Conservation (phyloP, 2,797 vertebrate species). For the Malurus leucopterus region DNA sequence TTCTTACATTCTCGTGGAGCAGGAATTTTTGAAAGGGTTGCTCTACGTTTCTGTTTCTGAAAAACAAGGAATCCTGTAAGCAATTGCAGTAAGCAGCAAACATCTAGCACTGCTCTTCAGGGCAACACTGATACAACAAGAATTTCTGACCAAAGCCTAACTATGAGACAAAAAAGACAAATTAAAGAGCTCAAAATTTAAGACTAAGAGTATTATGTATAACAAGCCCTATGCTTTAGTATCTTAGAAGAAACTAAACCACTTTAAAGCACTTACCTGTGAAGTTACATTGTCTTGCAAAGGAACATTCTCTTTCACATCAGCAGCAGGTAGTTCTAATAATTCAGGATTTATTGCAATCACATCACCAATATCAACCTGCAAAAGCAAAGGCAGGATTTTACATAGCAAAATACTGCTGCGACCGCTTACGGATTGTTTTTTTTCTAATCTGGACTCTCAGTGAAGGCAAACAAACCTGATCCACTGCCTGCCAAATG, state of each 20-base stretch:
- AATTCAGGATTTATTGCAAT: constrained; percentile 72
- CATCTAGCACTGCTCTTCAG: neutral
- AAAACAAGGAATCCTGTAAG: neutral
- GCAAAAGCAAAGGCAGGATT: constrained; percentile 18
- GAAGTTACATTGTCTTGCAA: constrained; percentile 66
- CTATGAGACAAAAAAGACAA: neutral
- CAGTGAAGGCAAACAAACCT: neutral
- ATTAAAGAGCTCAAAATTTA: neutral
- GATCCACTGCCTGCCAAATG: neutral
- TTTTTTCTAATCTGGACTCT: neutral
- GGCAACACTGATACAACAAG: neutral
- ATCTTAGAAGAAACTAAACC: neutral
- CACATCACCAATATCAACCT: constrained; percentile 74
- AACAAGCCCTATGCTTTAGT: neutral
- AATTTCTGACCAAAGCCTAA: neutral
- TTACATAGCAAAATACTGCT: neutral
- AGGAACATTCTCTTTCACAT: constrained; percentile 68
- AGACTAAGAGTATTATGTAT: neutral
- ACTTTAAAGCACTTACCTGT: constrained; percentile 58
- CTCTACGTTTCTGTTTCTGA: constrained; percentile 81
- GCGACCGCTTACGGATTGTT: neutral
- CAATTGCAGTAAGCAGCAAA: neutral
- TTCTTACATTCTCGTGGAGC: constrained; percentile 80
- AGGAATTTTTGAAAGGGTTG: constrained; percentile 85
- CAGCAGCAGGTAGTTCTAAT: constrained; percentile 25